phyloP scores from a whole-genome alignment of 2,888 invertebrate species.

The Stramonita haemastoma region DNA sequence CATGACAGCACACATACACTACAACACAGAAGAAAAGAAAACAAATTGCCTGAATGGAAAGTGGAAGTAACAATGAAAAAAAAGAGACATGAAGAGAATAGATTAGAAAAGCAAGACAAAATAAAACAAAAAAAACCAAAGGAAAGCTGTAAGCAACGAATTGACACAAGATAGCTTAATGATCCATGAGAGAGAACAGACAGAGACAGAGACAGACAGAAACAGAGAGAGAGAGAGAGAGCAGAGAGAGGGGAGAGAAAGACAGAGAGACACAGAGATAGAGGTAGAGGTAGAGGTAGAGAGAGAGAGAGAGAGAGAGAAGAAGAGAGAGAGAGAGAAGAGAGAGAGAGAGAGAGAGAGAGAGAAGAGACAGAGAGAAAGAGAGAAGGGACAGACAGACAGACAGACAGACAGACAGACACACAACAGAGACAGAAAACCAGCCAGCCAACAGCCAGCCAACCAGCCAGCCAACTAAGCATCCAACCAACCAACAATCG shows the following conservation, averaged over 20 bases:
- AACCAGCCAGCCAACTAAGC: too few species aligned
- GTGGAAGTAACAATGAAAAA: neutral
- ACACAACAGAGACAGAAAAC: neutral
- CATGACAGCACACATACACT: too few species aligned
- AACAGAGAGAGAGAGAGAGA: too few species aligned
- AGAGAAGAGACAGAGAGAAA: too few species aligned
- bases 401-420: neutral
- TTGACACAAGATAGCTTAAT: too few species aligned
- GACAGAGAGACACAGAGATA: neutral
- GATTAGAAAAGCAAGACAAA: neutral
- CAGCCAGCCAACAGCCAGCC: too few species aligned
- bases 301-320: neutral
- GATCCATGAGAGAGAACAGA: too few species aligned
- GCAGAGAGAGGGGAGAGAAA: too few species aligned
- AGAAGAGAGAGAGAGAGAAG: neutral
- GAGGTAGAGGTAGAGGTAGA: neutral
- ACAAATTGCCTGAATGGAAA: neutral
- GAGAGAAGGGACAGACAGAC: neutral
- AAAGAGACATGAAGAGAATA: neutral
- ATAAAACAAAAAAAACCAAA: neutral
- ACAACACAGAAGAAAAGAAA: too few species aligned
- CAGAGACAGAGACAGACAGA: too few species aligned
- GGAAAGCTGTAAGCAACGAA: neutral
- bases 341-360: too few species aligned
- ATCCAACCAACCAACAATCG: too few species aligned